A percentile compares a stretch with the other conserved stretches of the same genome.
These are phyloP conservation scores for Zaprionus nigranus DNA, from an alignment of 1,140 invertebrate species.

Conservation along the genomic window DNA sequence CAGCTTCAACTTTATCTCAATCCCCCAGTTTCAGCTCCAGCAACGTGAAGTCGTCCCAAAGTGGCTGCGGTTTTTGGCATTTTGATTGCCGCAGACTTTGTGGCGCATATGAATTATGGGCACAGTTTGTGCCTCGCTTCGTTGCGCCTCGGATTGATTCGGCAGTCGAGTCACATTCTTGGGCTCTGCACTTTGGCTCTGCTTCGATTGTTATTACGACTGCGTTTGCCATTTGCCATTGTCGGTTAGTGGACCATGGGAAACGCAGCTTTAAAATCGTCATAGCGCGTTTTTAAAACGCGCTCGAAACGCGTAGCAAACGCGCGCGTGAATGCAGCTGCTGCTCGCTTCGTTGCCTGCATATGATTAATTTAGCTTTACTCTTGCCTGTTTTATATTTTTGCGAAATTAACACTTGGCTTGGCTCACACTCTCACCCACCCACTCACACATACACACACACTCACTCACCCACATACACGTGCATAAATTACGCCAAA, in stretches of 20 bases:
- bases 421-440: conserved; percentile 35
- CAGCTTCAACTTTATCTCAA: background rate
- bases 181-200: conserved; percentile 69
- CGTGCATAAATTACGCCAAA: conserved; percentile 80
- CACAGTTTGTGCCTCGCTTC: conserved; percentile 40
- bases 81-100: conserved; percentile 79
- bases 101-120: conserved; percentile 82
- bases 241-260: conserved; percentile 79
- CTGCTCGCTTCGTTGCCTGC: conserved; percentile 44
- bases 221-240: conserved; percentile 45
- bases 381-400: conserved; percentile 22
- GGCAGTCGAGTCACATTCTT: conserved; percentile 69
- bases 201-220: conserved; percentile 42
- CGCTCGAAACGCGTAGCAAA: conserved; percentile 44
- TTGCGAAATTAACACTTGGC: conserved; percentile 74
- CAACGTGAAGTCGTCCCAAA: conserved; percentile 45
- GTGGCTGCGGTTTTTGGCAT: conserved; percentile 49
- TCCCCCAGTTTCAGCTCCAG: background rate
- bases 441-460: background rate
- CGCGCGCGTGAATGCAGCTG: conserved; percentile 19
- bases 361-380: conserved; percentile 9
- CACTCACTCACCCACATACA: conserved; percentile 36
- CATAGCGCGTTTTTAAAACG: conserved; percentile 42
- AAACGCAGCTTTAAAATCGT: conserved; percentile 35
- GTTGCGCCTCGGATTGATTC: conserved; percentile 26